Evolutionary conservation across 2,888 invertebrate species (phyloP), one percentile per base, ranked within the genome.

Genomic region (Polydesmus complanatus): DNA sequence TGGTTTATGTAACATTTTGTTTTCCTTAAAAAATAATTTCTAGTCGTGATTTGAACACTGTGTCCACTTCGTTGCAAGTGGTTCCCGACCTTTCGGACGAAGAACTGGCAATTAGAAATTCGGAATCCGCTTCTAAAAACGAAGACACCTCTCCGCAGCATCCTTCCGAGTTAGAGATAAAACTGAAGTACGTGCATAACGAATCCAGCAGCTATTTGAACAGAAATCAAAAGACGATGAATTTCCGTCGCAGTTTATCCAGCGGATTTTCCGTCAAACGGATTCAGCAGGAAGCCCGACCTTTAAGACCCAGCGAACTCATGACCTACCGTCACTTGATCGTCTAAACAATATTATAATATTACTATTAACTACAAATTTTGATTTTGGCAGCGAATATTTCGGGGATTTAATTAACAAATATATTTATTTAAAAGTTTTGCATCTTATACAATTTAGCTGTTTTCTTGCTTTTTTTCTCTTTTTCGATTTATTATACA

Each of bases 211-310:
- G 22, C 2, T 25, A 47, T 47, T 49, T 60, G 61, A 11, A 58
- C 48, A 23, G 64, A 63, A 54, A 11, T 61, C 53, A 51, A 19
- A 37, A 27, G 18, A 23, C 51, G 1, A 37, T 49, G 14, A 25
- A 11, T 21, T n/a, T n/a, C n/a, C n/a, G n/a, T n/a, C n/a, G n/a
- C n/a, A n/a, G n/a, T n/a, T n/a, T n/a, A n/a, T n/a, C n/a, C n/a
- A 64, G 63, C 49, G 27, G 56, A 47, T 63, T 69, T 61, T 64
- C 68, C 57, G 62, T 68, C 19, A 53, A 64, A 25, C 63, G 68
- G 52, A 61, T 69, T 58, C 58, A 64, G 49, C 66, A 66, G 56
- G 67, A 66, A 59, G 66, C 66, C 23, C 61, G 64, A 18, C 66
- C 64, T 22, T 57, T 66, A 49, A 68, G 65, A 11, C 58, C 61